Base-by-base conservation (phyloP, 23 tunicate species). In the Botrylloides violaceus region DNA sequence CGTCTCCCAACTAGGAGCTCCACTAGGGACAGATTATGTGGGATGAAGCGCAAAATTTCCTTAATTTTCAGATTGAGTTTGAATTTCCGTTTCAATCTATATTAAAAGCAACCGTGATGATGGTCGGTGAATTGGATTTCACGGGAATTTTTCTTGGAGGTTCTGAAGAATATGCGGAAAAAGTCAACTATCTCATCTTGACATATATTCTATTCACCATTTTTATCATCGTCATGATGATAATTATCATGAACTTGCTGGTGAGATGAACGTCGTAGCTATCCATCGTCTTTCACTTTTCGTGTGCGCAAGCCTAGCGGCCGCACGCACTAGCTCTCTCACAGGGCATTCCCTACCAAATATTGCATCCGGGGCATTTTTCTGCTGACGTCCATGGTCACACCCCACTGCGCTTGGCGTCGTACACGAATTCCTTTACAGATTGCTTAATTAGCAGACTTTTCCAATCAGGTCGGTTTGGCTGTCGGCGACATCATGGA, bases 401-500 rank as follows among this genome's bases (percentile, higher is more conserved):
- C n/a, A n/a, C n/a, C n/a, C n/a, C n/a, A n/a, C n/a, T n/a, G n/a
- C n/a, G n/a, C n/a, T n/a, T n/a, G n/a, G n/a, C n/a, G n/a, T n/a
- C n/a, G n/a, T n/a, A n/a, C n/a, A n/a, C n/a, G n/a, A n/a, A n/a
- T n/a, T n/a, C n/a, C n/a, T n/a, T n/a, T n/a, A n/a, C n/a, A n/a
- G n/a, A n/a, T n/a, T n/a, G n/a, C n/a, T n/a, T n/a, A n/a, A n/a
- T n/a, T n/a, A n/a, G n/a, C 53, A 43, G 53, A 7, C 15, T 43
- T 43, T 43, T 43, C 53, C 53, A 43, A 43, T 7, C 65, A 85
- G 94, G 94, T 85, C 39, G 94, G 94, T 65, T 82, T 85, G 75
- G 94, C 94, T 6, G 94, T 85, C 43, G 94, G 94, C 0, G 94
- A 85, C 43, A 85, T 85, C 65, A 85, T 85, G 34, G 94, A 79